phyloP scores from a whole-genome alignment of 1,140 invertebrate genomes.

The Ceratosolen solmsi region DNA sequence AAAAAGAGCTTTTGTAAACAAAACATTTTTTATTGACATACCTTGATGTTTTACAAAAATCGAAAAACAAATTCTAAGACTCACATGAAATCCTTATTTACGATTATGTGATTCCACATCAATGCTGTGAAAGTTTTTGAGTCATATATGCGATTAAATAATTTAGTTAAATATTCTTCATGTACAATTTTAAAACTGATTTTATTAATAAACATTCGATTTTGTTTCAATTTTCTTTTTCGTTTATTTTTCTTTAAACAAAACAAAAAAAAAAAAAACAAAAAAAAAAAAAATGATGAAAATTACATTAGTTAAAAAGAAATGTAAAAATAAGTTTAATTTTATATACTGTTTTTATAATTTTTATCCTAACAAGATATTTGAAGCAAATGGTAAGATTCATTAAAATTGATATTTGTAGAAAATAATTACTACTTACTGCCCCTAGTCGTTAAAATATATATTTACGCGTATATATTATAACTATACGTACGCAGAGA shows the following conservation, averaged over 20 bases:
- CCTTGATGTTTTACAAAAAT: conserved; percentile 2
- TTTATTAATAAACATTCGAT: conserved; percentile 54
- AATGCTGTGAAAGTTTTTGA: conserved; percentile 48
- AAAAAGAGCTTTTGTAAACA: conserved; percentile 10
- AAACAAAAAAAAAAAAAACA: conserved; percentile 64
- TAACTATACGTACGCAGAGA: no score
- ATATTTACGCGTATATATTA: no score
- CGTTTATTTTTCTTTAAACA: conserved; percentile 65
- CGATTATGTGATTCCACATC: conserved; percentile 55
- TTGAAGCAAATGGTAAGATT: background rate
- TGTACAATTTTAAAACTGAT: conserved; percentile 49
- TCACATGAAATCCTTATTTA: conserved; percentile 38
- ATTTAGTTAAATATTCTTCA: conserved; percentile 57
- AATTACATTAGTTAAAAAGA: conserved; percentile 50
- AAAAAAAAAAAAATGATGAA: conserved; percentile 69
- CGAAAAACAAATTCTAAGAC: conserved; percentile 16
- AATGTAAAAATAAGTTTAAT: background rate
- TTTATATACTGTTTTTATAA: background rate
- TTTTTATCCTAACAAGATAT: background rate
- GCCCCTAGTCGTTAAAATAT: no score
- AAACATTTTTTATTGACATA: conserved; percentile 22
- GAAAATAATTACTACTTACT: background rate
- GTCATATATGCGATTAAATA: conserved; percentile 55
- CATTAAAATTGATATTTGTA: background rate
- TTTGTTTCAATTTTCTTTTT: conserved; percentile 60